A percentile compares a stretch with the other conserved stretches of the same genome.
Evolutionary conservation across 2,888 invertebrate genomes (phyloP).

Genomic region (Patella caerulea): DNA sequence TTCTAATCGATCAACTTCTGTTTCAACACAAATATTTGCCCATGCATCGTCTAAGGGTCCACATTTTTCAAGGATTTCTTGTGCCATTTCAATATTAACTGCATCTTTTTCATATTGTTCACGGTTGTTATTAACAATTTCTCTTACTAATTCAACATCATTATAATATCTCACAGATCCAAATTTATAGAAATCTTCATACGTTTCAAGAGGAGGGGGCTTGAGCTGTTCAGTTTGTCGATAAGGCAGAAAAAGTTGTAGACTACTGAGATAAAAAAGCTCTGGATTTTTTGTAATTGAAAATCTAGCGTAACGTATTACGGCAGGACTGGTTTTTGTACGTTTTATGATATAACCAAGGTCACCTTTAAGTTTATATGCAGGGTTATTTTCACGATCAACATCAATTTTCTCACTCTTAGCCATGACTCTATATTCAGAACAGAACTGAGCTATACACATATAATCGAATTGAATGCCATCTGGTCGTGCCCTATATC

Average conservation of each 20-base stretch:
- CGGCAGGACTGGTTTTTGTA: neutral
- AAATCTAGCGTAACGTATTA: slow-evolving; percentile 6
- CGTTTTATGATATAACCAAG: slow-evolving; percentile 8
- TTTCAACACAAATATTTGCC: slow-evolving; percentile 5
- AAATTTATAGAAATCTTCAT: neutral
- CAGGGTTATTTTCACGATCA: slow-evolving; percentile 3
- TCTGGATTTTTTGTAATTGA: neutral
- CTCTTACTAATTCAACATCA: neutral
- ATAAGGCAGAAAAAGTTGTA: slow-evolving; percentile 17
- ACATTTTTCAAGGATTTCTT: slow-evolving; percentile 6
- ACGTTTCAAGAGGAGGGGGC: neutral
- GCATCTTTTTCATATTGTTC: slow-evolving; percentile 11
- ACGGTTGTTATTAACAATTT: slow-evolving; percentile 1
- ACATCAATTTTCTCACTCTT: neutral
- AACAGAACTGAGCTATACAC: slow-evolving; percentile 15
- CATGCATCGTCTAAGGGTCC: slow-evolving; percentile 15
- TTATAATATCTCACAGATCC: slow-evolving; percentile 2
- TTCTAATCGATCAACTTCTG: slow-evolving; percentile 7
- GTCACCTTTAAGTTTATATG: slow-evolving; percentile 3
- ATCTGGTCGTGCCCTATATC: neutral
- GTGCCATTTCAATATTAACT: neutral
- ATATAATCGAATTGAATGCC: neutral
- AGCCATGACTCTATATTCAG: slow-evolving; percentile 21
- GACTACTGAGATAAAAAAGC: slow-evolving; percentile 3
- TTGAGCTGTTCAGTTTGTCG: neutral